Evolutionary conservation across 2,113 vertebrate species (phyloP).

Genomic region (Morone saxatilis): DNA sequence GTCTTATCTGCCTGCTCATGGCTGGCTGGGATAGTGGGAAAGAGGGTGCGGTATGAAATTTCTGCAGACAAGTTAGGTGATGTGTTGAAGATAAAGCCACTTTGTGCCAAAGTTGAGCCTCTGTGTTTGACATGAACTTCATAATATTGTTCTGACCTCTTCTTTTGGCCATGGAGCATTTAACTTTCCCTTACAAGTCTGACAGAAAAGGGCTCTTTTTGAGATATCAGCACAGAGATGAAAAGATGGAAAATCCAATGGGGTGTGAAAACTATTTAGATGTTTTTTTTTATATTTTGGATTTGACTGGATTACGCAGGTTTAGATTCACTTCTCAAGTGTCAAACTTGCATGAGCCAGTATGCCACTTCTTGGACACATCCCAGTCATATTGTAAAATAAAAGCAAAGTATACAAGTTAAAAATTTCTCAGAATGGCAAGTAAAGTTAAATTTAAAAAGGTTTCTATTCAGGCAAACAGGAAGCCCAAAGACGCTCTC

Average conservation of each 20-base stretch:
- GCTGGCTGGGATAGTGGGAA: conserved; percentile 9
- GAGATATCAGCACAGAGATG: conserved; percentile 17
- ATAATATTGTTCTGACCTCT: conserved; percentile 82
- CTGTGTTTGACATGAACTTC: conserved; percentile 66
- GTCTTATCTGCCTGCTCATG: conserved; percentile 46
- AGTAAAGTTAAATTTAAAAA: background rate
- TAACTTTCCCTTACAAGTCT: conserved; percentile 45
- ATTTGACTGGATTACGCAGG: conserved; percentile 32
- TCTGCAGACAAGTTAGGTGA: conserved; percentile 51
- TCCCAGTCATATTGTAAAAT: conserved; percentile 12
- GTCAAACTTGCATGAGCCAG: conserved; percentile 43
- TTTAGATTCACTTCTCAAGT: conserved; percentile 39
- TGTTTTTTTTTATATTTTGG: conserved; percentile 13
- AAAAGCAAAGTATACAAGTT: background rate
- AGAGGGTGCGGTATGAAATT: background rate
- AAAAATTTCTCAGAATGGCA: background rate
- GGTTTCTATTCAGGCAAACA: background rate
- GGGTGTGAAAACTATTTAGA: conserved; percentile 24
- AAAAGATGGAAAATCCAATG: conserved; percentile 54
- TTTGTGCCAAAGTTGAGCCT: conserved; percentile 32
- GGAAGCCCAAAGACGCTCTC: conserved; percentile 76
- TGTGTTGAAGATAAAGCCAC: conserved; percentile 55
- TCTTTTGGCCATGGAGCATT: conserved; percentile 44
- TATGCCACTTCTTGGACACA: conserved; percentile 18
- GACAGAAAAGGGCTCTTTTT: conserved; percentile 13